phyloP scores from a whole-genome alignment of 2,113 vertebrate species.

The Alethe diademata region DNA sequence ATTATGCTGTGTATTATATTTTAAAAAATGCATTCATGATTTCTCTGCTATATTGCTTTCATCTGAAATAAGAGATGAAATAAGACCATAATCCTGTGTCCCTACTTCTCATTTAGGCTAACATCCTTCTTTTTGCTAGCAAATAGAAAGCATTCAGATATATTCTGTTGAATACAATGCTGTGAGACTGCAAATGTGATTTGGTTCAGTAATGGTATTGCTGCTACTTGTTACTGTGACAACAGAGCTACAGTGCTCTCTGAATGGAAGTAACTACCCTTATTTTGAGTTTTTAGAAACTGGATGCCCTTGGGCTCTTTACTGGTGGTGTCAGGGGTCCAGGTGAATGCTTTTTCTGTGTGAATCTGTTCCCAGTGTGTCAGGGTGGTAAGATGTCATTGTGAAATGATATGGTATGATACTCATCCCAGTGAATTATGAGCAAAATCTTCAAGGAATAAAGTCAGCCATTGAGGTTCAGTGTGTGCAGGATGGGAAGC shows the following conservation, averaged over 20 bases:
- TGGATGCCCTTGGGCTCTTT: neutral
- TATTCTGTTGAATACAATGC: conserved; percentile 1
- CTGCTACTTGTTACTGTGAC: conserved; percentile 33
- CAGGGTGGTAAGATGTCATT: neutral
- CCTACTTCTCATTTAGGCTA: conserved; percentile 2
- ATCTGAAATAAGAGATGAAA: neutral
- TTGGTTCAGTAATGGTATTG: neutral
- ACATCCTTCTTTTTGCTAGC: neutral
- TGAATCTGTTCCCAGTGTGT: neutral
- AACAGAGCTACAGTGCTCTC: neutral
- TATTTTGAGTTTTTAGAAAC: neutral
- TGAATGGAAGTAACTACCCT: neutral
- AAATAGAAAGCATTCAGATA: conserved; percentile 22
- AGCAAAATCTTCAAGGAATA: neutral
- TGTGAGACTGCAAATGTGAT: conserved; percentile 16
- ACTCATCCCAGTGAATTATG: neutral
- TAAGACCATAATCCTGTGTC: neutral
- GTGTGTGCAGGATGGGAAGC: neutral
- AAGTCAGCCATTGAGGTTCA: neutral
- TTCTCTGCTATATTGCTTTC: neutral
- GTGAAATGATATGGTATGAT: neutral
- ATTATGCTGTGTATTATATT: neutral
- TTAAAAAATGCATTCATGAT: neutral
- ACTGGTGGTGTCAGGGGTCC: neutral
- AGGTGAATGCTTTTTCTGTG: neutral